These are phyloP conservation scores for Crotalus tigris DNA, from an alignment of 2,113 vertebrate species.

Conservation along the genomic window DNA sequence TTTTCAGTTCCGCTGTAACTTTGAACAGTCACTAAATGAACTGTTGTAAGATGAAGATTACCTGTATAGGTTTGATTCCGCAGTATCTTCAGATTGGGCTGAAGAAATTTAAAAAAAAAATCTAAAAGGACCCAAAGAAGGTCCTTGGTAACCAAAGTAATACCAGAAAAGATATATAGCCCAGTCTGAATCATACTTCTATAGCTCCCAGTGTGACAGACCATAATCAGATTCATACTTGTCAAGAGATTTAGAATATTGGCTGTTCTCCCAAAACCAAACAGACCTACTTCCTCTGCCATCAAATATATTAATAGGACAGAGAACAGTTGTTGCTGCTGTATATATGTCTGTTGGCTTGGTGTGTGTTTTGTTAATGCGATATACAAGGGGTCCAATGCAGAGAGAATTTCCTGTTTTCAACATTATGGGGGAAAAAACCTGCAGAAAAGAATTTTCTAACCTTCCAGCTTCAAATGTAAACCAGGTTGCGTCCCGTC, in stretches of 20 bases:
- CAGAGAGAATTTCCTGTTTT: neutral
- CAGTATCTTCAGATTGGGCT: neutral
- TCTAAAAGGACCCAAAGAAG: neutral
- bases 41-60: no score
- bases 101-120: neutral
- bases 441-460: neutral
- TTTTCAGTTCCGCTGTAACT: no score
- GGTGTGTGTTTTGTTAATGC: neutral
- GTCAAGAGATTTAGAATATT: neutral
- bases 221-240: neutral
- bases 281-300: neutral
- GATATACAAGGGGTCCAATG: neutral
- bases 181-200: neutral
- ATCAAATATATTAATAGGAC: neutral
- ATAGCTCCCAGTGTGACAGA: neutral
- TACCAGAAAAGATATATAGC: neutral
- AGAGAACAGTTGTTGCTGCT: neutral
- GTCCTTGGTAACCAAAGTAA: neutral
- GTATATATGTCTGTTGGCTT: neutral
- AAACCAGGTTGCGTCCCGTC: constrained; percentile 80
- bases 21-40: no score
- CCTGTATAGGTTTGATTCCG: neutral
- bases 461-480: constrained; percentile 86
- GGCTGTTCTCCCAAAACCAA: neutral
- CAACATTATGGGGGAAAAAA: neutral